These are phyloP conservation scores for Melanotaenia parkinsoni DNA, from an alignment of 2,797 vertebrate species.

Conservation along the genomic window DNA sequence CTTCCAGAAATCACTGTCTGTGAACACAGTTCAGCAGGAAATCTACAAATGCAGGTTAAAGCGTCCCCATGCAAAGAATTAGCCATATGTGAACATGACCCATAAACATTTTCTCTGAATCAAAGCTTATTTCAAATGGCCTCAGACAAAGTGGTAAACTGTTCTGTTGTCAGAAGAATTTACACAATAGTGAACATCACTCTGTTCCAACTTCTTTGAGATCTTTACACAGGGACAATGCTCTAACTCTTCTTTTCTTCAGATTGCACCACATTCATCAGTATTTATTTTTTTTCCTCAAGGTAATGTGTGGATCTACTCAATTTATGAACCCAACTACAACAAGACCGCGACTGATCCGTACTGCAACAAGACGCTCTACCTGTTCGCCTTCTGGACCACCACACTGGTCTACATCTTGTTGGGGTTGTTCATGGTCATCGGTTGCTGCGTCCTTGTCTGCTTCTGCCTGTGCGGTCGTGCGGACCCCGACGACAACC, in stretches of 20 bases:
- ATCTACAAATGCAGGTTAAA: too few relatives aligned
- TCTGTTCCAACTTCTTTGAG: too few relatives aligned
- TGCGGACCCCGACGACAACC: conserved; percentile 35
- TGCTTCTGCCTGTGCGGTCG: conserved; percentile 33
- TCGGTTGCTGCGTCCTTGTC: conserved; percentile 27
- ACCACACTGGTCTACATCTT: conserved; percentile 67
- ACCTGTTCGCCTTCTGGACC: conserved; percentile 79
- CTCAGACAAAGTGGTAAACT: too few relatives aligned
- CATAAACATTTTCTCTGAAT: too few relatives aligned
- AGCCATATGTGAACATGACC: too few relatives aligned
- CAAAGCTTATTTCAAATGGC: too few relatives aligned
- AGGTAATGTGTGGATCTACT: conserved; percentile 82
- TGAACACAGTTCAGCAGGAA: too few relatives aligned
- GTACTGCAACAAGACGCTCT: conserved; percentile 73
- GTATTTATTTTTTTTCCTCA: background rate
- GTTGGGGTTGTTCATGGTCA: background rate
- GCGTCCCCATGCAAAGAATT: too few relatives aligned
- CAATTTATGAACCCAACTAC: conserved; percentile 74
- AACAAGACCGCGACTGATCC: conserved; percentile 1
- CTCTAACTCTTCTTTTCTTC: background rate
- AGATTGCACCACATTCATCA: too few relatives aligned
- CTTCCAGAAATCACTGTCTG: too few relatives aligned
- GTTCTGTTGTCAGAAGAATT: too few relatives aligned
- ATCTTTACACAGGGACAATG: background rate
- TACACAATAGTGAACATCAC: too few relatives aligned